Base-by-base conservation (phyloP, 2,797 vertebrate species). In the Oreochromis grahami region DNA sequence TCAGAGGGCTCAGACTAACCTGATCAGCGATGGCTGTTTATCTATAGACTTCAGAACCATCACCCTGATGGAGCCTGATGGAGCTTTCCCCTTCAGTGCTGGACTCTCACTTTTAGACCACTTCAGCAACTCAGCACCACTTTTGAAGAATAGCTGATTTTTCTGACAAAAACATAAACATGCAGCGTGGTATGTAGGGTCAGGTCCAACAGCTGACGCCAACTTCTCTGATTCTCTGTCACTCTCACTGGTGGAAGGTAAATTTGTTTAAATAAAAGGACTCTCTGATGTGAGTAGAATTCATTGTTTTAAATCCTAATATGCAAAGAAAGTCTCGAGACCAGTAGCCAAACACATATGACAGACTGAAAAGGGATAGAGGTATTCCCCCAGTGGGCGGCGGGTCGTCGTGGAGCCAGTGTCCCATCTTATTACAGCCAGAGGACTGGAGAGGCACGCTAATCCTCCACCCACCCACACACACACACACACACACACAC, bases 351-450 rank as follows among this genome's bases (percentile, higher is more conserved):
- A 92, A 91, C 81, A 91, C 78, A 85, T 88, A 93, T 92, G 90
- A 94, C 90, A 90, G 91, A 80, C 90, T 93, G 88, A 90, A 72
- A 93, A 90, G 89, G 91, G 88, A 84, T 60, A 83, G 92, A 93
- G 90, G 88, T 80, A 87, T 85, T 92, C 86, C 89, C 92, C 38
- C 92, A 93, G 91, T 93, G 91, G 91, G 94, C 45, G 79, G 88
- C 82, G 92, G 93, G 94, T 96, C 96, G 94, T 92, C 94, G 95
- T 97, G 97, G 98, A 98, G 98, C 97, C 98, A 96, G 95, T 98
- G 97, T 98, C 98, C 96, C 84, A 86, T 97, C 96, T 96, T 95
- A 98, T 98, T 98, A 98, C 95, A 94, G 94, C 95, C 84, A 87
- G 92, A 92, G 93, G 94, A 93, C 85, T 89, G 90, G 92, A 95